Percentiles rank a stretch among this genome's conserved stretches.
Evolutionary conservation across 2,113 vertebrate genomes (phyloP).

Genomic region (Phocoena phocoena): DNA sequence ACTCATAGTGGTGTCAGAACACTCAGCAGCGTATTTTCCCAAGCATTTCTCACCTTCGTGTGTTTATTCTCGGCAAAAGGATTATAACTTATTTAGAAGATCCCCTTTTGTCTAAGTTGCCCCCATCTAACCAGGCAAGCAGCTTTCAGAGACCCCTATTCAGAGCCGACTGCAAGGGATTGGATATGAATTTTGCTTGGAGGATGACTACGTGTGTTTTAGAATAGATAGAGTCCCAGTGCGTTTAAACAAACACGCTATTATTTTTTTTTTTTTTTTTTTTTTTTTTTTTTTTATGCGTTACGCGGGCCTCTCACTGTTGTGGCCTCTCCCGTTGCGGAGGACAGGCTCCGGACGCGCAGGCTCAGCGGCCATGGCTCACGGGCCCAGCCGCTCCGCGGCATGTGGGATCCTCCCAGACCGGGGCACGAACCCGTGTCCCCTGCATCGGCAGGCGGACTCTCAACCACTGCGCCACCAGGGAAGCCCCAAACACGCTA

Average conservation of each 20-base stretch:
- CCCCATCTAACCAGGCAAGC: not conserved
- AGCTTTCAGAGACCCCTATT: not conserved
- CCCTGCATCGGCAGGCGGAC: no score
- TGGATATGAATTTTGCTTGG: not conserved
- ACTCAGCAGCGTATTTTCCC: not conserved
- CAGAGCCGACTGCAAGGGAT: not conserved
- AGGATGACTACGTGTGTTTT: not conserved
- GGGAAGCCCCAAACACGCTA: not conserved
- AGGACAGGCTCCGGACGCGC: no score
- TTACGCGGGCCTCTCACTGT: no score
- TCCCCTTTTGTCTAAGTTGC: not conserved
- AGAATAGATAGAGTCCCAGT: not conserved
- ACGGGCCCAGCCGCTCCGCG: no score
- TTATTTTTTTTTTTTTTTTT: no score
- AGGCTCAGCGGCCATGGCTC: no score
- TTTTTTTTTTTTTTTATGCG: no score
- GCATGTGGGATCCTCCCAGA: no score
- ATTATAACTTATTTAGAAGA: not conserved
- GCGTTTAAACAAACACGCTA: not conserved
- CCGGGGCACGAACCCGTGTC: no score
- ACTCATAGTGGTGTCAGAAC: not conserved
- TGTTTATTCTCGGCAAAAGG: slow-evolving; percentile 45
- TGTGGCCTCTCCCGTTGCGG: no score
- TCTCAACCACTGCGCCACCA: no score
- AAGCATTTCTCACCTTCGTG: slow-evolving; percentile 19